Conservation (phyloP, 2,113 vertebrate species). For the Globicephala melas region DNA sequence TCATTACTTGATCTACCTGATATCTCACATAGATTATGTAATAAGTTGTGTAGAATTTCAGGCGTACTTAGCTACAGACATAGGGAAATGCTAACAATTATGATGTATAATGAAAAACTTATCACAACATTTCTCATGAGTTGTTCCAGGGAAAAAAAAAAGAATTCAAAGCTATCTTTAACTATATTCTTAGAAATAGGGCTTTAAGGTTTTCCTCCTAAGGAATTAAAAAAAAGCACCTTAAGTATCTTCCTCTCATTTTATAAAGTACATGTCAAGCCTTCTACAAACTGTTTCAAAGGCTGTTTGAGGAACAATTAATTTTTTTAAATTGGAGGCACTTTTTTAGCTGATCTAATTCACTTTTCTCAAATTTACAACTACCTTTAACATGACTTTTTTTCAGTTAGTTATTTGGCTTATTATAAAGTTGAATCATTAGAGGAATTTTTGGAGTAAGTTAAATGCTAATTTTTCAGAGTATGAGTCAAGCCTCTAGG, state of each 20-base stretch:
- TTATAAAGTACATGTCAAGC: neutral
- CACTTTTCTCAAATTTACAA: neutral
- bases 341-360: neutral
- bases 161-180: neutral
- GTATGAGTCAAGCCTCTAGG: neutral
- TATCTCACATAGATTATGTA: neutral
- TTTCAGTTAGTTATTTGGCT: neutral
- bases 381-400: neutral
- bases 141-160: neutral
- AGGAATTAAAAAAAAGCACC: neutral
- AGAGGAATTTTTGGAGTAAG: neutral
- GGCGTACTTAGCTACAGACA: neutral
- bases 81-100: conserved; percentile 32
- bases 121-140: neutral
- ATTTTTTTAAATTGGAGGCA: neutral
- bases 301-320: neutral
- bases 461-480: conserved; percentile 41
- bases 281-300: neutral
- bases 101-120: neutral
- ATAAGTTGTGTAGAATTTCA: neutral
- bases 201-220: neutral
- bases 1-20: neutral
- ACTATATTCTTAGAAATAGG: neutral
- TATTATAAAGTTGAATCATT: conserved; percentile 12
- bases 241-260: neutral